These are phyloP conservation scores for Pseudotriccus pelzelni DNA, from an alignment of 2,797 vertebrate species.

Conservation along the genomic window DNA sequence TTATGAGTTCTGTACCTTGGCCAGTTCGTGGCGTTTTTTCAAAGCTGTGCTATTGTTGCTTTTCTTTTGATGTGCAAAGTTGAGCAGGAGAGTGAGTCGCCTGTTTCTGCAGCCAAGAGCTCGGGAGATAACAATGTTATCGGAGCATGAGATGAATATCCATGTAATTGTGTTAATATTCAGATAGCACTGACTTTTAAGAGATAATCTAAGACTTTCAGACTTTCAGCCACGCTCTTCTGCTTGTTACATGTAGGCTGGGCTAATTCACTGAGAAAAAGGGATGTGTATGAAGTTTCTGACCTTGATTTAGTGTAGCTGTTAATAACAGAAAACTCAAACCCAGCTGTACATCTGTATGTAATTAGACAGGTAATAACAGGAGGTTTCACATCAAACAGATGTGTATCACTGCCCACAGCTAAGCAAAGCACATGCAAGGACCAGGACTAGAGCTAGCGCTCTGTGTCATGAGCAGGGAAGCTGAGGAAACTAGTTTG, in stretches of 20 bases:
- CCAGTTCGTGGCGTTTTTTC: neutral
- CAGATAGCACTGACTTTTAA: neutral
- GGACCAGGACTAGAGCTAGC: neutral
- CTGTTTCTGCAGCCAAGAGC: neutral
- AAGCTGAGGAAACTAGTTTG: neutral
- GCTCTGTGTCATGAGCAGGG: neutral
- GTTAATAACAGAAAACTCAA: neutral
- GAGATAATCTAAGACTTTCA: neutral
- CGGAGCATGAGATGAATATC: neutral
- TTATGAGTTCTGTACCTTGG: neutral
- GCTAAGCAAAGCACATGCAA: neutral
- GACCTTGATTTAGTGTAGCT: neutral
- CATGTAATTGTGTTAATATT: neutral
- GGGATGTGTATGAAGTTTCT: neutral
- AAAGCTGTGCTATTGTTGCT: neutral
- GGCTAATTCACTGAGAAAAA: neutral
- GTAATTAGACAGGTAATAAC: neutral
- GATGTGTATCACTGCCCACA: neutral
- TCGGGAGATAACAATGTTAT: neutral
- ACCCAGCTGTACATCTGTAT: neutral
- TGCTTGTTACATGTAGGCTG: neutral
- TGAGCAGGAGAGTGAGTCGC: neutral
- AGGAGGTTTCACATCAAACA: neutral
- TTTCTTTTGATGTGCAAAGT: conserved; percentile 37
- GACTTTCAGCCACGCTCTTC: neutral